Conservation (phyloP, 2,888 invertebrate species). For the Drosophila anceps region DNA sequence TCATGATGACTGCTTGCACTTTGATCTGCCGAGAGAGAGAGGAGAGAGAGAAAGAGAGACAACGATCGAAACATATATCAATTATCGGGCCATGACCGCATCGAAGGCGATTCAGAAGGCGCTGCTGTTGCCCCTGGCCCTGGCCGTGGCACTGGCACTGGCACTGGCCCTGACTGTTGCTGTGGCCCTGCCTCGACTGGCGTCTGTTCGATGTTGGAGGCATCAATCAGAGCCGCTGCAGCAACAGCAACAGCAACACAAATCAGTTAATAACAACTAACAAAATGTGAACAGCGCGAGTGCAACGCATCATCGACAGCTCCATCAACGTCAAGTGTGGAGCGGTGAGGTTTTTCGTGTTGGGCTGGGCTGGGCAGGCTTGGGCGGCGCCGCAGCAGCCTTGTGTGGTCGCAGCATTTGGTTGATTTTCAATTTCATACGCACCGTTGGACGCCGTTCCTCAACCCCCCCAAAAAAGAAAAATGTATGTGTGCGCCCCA, state of each 20-base stretch:
- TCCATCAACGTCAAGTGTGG: conserved; percentile 60
- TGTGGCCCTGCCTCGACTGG: conserved; percentile 4
- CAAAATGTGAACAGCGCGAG: conserved; percentile 54
- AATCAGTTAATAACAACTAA: conserved; percentile 65
- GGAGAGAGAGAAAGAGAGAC: conserved; percentile 12
- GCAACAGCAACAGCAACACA: conserved; percentile 13
- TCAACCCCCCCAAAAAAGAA: conserved; percentile 11
- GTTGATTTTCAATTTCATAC: conserved; percentile 78
- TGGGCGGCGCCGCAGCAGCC: conserved; percentile 42
- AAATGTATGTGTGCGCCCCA: background rate
- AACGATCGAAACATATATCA: conserved; percentile 72
- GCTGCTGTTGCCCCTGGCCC: conserved; percentile 40
- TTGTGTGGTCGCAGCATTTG: conserved; percentile 69
- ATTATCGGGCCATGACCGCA: conserved; percentile 77
- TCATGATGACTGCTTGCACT: conserved; percentile 57
- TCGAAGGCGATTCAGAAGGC: conserved; percentile 64
- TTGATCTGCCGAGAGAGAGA: conserved; percentile 57
- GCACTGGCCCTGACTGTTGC: conserved; percentile 7
- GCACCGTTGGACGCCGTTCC: conserved; percentile 74
- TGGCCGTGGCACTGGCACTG: conserved; percentile 30
- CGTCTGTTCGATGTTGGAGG: conserved; percentile 54
- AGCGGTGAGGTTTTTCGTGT: background rate
- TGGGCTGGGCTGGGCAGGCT: background rate
- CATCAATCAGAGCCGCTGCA: conserved; percentile 77
- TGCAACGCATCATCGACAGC: conserved; percentile 61